Conservation (phyloP, 2,797 vertebrate genomes). For the Chrosomus eos region DNA sequence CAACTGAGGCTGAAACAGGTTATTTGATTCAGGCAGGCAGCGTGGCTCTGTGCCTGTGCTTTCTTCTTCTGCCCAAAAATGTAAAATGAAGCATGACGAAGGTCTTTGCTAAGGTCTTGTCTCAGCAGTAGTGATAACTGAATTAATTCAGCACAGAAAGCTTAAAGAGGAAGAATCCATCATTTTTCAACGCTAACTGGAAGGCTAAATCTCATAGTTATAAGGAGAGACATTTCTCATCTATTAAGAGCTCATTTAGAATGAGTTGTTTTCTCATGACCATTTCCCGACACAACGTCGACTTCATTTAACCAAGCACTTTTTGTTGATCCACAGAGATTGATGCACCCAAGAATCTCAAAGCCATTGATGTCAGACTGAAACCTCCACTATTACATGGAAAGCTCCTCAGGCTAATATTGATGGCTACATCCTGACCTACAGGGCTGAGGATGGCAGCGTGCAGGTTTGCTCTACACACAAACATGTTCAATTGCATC, state of each 20-base stretch:
- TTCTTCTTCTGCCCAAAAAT: background rate
- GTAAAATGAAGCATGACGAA: constrained; percentile 14
- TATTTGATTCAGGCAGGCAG: constrained; percentile 31
- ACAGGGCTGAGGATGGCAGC: constrained; percentile 74
- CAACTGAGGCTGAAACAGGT: constrained; percentile 82
- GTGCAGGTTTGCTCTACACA: constrained; percentile 66
- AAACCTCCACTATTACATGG: constrained; percentile 82
- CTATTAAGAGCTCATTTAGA: background rate
- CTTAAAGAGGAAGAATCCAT: background rate
- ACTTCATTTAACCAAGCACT: constrained; percentile 25
- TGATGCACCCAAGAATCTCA: constrained; percentile 83
- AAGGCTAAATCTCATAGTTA: background rate
- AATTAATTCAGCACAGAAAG: constrained; percentile 11
- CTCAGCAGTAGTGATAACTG: constrained; percentile 14
- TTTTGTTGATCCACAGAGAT: constrained; percentile 77
- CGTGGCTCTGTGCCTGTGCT: background rate
- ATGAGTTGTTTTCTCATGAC: background rate
- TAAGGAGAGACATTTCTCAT: background rate
- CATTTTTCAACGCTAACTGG: background rate
- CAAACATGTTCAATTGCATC: background rate
- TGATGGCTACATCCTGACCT: constrained; percentile 84
- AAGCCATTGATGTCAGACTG: constrained; percentile 73
- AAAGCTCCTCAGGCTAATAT: constrained; percentile 80
- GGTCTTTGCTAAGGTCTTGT: constrained; percentile 13
- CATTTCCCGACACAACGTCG: background rate